Evolutionary conservation across 1,140 invertebrate species (phyloP).

Genomic region (Polypedilum pembai): DNA sequence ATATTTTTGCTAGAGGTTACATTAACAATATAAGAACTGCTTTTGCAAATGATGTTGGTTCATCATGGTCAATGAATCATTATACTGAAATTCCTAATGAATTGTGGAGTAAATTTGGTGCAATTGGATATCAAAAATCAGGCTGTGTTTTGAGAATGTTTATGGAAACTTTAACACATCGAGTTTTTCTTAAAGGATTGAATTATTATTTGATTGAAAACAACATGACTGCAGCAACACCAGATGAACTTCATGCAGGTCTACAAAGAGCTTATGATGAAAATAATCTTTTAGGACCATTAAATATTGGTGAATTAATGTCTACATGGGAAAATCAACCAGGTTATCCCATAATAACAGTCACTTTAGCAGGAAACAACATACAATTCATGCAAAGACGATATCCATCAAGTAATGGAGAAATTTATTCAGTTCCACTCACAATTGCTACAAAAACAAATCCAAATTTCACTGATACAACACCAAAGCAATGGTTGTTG

Average conservation of each 20-base stretch:
- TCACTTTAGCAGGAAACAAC: not conserved
- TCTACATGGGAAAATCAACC: constrained; percentile 53
- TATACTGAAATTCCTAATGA: not conserved
- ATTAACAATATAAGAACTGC: too few relatives aligned
- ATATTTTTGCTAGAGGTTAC: not conserved
- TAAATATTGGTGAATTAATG: constrained; percentile 47
- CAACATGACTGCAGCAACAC: constrained; percentile 33
- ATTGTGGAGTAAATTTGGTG: not conserved
- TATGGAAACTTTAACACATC: not conserved
- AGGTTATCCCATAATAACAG: constrained; percentile 51
- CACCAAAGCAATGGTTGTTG: constrained; percentile 33
- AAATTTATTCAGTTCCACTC: constrained; percentile 46
- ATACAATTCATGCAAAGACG: not conserved
- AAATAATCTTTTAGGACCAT: constrained; percentile 30
- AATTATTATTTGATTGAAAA: constrained; percentile 21
- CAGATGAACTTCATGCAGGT: constrained; percentile 42
- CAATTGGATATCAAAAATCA: not conserved
- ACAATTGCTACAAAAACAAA: constrained; percentile 43
- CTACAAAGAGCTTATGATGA: constrained; percentile 47
- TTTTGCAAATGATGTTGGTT: not conserved
- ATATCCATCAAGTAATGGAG: not conserved
- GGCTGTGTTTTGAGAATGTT: constrained; percentile 25
- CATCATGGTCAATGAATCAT: not conserved
- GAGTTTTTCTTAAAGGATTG: not conserved
- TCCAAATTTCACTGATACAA: constrained; percentile 40